Evolutionary conservation across 2,797 vertebrate species (phyloP).

Genomic region (Lateolabrax maculatus): DNA sequence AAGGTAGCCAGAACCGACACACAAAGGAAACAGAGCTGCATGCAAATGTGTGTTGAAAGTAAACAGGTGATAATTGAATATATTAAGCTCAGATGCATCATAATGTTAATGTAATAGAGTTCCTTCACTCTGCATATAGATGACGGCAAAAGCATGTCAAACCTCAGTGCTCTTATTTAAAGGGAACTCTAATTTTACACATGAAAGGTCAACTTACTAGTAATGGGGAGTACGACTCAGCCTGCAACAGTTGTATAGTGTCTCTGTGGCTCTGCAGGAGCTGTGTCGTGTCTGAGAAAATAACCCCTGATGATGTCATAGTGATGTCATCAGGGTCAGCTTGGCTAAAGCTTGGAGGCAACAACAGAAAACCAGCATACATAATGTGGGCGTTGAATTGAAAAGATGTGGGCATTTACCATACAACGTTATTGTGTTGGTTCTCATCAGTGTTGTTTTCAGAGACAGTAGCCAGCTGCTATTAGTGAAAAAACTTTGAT

Average conservation of each 20-base stretch:
- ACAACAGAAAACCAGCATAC: neutral
- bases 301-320: neutral
- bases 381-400: neutral
- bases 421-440: no score
- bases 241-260: neutral
- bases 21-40: slow-evolving; percentile 36
- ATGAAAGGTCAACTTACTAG: neutral
- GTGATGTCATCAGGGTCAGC: neutral
- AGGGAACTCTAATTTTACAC: neutral
- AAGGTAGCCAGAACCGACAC: slow-evolving; percentile 57
- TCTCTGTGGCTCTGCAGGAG: neutral
- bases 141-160: neutral
- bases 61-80: slow-evolving; percentile 20
- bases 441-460: no score
- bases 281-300: neutral
- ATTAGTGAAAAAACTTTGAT: no score
- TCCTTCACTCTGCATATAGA: neutral
- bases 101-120: slow-evolving; percentile 16
- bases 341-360: neutral
- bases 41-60: slow-evolving; percentile 27
- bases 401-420: neutral
- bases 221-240: neutral
- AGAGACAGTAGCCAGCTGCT: no score
- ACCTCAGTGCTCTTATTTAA: neutral
- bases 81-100: neutral